A percentile compares a stretch with the other conserved stretches of the same genome.
These are phyloP conservation scores for western clawed frog (Xenopus tropicalis) DNA, from an alignment of 2,113 vertebrate species.

Conservation along the genomic window DNA sequence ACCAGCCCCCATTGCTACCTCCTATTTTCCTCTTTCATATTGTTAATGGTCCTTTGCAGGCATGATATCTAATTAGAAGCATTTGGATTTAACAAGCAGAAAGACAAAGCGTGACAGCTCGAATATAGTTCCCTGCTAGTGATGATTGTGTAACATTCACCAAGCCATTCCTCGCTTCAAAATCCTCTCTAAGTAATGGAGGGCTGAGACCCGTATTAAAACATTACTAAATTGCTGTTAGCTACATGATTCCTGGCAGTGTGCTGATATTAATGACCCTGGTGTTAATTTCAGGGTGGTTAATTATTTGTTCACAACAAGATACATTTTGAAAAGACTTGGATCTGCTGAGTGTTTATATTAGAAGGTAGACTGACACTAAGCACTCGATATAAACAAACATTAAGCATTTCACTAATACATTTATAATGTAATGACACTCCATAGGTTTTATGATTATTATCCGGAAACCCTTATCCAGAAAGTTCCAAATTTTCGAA, in stretches of 20 bases:
- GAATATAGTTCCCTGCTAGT: slow-evolving; percentile 55
- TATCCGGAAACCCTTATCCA: too few species aligned
- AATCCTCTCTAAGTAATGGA: slow-evolving; percentile 30
- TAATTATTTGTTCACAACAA: slow-evolving; percentile 36
- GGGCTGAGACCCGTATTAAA: slow-evolving; percentile 48
- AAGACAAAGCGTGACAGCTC: slow-evolving; percentile 75
- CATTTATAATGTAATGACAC: too few species aligned
- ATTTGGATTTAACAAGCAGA: slow-evolving; percentile 79
- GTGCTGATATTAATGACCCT: slow-evolving; percentile 38
- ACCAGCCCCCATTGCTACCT: slow-evolving; percentile 47
- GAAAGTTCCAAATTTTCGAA: too few species aligned
- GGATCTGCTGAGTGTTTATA: too few species aligned
- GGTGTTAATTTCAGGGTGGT: slow-evolving; percentile 29
- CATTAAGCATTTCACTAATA: too few species aligned
- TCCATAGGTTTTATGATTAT: too few species aligned
- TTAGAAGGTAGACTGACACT: too few species aligned
- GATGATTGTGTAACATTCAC: slow-evolving; percentile 38
- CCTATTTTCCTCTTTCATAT: slow-evolving; percentile 29
- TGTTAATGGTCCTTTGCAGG: slow-evolving; percentile 50
- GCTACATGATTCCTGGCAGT: slow-evolving; percentile 30
- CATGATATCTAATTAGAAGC: slow-evolving; percentile 72
- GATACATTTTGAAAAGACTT: too few species aligned
- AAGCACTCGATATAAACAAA: too few species aligned
- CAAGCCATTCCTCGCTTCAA: slow-evolving; percentile 12
- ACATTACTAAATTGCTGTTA: slow-evolving; percentile 58